Conservation (phyloP, 2,113 vertebrate genomes). For the Coregonus clupeaformis region DNA sequence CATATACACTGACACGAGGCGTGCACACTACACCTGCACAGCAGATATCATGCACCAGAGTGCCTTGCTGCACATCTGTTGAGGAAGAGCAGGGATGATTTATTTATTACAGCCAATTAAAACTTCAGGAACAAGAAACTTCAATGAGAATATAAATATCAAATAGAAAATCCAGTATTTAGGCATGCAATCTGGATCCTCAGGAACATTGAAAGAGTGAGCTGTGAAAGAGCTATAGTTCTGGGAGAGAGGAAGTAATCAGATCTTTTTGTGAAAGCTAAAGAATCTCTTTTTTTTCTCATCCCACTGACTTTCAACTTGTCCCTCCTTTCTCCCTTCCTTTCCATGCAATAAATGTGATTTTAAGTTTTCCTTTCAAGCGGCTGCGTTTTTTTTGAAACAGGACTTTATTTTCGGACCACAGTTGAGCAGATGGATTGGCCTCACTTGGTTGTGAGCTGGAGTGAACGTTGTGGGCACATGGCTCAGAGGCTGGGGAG, state of each 20-base stretch:
- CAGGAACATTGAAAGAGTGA: no score
- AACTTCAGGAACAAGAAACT: slow-evolving; percentile 78
- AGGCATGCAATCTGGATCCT: slow-evolving; percentile 72
- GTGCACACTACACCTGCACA: slow-evolving; percentile 55
- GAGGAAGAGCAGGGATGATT: slow-evolving; percentile 74
- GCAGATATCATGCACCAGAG: slow-evolving; percentile 64
- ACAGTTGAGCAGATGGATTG: slow-evolving; percentile 65
- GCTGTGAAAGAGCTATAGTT: slow-evolving; percentile 11
- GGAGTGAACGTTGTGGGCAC: slow-evolving; percentile 63
- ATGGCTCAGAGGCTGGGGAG: slow-evolving; percentile 54
- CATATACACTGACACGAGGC: no score
- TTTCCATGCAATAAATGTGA: slow-evolving; percentile 55
- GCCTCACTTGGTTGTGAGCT: slow-evolving; percentile 62
- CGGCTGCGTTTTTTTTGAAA: slow-evolving; percentile 36
- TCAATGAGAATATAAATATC: slow-evolving; percentile 80
- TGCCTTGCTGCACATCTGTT: slow-evolving; percentile 71
- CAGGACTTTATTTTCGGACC: slow-evolving; percentile 51
- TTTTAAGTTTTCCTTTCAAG: slow-evolving; percentile 62
- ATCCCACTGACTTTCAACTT: slow-evolving; percentile 37
- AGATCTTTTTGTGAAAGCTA: slow-evolving; percentile 65
- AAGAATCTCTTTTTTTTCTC: slow-evolving; percentile 53
- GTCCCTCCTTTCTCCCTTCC: slow-evolving; percentile 38
- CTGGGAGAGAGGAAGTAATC: slow-evolving; percentile 62
- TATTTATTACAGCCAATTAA: slow-evolving; percentile 81
- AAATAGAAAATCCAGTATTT: slow-evolving; percentile 74